A percentile compares a stretch with the other conserved stretches of the same genome.
Conservation (phyloP, 2,888 invertebrate genomes). For the Nyleta sp. region DNA sequence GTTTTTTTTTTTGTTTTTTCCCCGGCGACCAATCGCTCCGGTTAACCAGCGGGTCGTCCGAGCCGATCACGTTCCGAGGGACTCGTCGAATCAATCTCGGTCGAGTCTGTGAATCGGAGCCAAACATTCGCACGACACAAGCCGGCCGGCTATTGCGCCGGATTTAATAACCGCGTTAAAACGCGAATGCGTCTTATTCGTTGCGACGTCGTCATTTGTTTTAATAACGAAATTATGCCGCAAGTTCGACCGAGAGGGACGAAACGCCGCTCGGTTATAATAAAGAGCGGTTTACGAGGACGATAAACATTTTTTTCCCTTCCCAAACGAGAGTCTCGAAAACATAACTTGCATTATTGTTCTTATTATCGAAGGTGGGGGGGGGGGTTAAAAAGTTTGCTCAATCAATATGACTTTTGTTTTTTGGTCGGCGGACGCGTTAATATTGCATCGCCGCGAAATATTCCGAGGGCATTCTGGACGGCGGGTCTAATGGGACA, state of each 20-base stretch:
- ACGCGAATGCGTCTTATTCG: slow-evolving; percentile 22
- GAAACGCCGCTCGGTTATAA: neutral
- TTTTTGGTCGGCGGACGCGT: slow-evolving; percentile 10
- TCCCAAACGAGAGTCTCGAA: neutral
- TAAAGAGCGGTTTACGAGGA: slow-evolving; percentile 20
- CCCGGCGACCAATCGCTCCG: too few relatives aligned
- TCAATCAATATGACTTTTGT: slow-evolving; percentile 17
- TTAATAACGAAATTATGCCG: slow-evolving; percentile 28
- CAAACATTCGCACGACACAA: slow-evolving; percentile 7
- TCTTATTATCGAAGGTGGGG: neutral
- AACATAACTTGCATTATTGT: slow-evolving; percentile 17
- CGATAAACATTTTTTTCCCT: slow-evolving; percentile 11
- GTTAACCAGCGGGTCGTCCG: too few relatives aligned
- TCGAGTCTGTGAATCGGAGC: slow-evolving; percentile 5
- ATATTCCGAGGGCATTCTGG: slow-evolving; percentile 5
- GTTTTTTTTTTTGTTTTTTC: too few relatives aligned
- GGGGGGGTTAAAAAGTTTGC: slow-evolving; percentile 1
- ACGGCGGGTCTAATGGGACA: slow-evolving; percentile 46
- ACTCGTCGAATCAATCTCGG: too few relatives aligned
- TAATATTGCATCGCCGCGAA: neutral
- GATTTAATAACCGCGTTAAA: slow-evolving; percentile 14
- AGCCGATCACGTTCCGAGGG: too few relatives aligned
- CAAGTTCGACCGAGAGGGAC: slow-evolving; percentile 4
- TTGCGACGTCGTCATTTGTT: slow-evolving; percentile 30
- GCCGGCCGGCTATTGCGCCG: neutral